A percentile compares a stretch with the other conserved stretches of the same genome.
Conservation (phyloP, 30 jellyfish, hydroid and myxozoan species). For the Aurelia aurita complex sp. Pacific region DNA sequence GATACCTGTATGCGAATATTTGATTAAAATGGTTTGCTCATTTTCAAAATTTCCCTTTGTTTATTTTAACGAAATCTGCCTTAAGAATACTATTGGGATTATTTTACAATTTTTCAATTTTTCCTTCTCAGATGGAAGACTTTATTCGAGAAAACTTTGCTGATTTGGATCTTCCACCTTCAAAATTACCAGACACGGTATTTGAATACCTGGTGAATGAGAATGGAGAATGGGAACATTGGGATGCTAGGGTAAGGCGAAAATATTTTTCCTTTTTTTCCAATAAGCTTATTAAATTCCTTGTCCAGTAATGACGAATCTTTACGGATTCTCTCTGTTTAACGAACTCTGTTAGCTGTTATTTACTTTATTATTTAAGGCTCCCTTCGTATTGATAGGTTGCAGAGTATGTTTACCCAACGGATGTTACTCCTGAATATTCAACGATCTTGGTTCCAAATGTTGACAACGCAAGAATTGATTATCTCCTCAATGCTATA, state of each 20-base stretch:
- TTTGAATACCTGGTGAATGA: constrained; percentile 83
- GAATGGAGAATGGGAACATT: constrained; percentile 87
- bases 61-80: not conserved
- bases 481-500: constrained; percentile 71
- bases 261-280: not conserved
- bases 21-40: too few relatives aligned
- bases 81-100: not conserved
- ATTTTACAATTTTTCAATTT: not conserved
- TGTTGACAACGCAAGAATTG: constrained; percentile 87
- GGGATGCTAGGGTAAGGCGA: constrained; percentile 73
- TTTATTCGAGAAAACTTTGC: constrained; percentile 65
- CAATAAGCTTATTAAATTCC: too few relatives aligned
- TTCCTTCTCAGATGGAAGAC: constrained; percentile 69
- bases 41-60: not conserved
- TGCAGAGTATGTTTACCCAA: constrained; percentile 70
- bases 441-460: constrained; percentile 89
- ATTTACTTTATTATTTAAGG: too few relatives aligned
- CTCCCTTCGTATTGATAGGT: constrained; percentile 16
- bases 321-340: too few relatives aligned
- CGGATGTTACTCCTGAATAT: constrained; percentile 76
- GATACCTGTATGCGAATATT: too few relatives aligned
- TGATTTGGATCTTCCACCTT: constrained; percentile 74
- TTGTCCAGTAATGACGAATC: too few relatives aligned
- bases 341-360: too few relatives aligned
- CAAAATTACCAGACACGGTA: constrained; percentile 62